Evolutionary conservation across 2,113 vertebrate genomes (phyloP), one percentile per base, ranked within the genome.

Genomic region (Phylloscopus whistleri): DNA sequence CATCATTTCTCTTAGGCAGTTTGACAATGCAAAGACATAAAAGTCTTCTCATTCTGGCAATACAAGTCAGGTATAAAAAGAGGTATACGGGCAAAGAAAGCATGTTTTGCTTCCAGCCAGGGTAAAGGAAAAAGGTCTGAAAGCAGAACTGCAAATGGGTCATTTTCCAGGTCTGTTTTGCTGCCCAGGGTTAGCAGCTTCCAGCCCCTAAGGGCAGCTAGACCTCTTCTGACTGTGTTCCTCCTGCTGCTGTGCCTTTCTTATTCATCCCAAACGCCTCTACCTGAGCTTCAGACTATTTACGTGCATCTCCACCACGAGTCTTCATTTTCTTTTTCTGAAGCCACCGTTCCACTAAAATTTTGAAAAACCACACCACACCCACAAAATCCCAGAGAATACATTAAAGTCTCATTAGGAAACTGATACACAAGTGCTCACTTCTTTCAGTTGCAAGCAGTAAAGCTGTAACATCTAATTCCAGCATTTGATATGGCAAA

Each of bases 161-260:
- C 20, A 18, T 46, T 63, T 74, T 84, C 39, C 39, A 78, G 18
- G 26, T 30, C 28, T 28, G 10, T 31, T 68, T 24, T 53, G n/a
- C 33, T 86, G 59, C 20, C 27, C 33, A 52, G 30, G 33, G 24
- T 41, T 51, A 48, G 55, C n/a, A 59, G 51, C 16, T 77, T 86
- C 43, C 10, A 33, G 27, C 6, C 15, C 7, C 11, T 10, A 7
- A 69, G 19, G 64, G 18, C 23, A 92, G 63, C 13, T 44, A 86
- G 46, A 76, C 43, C 21, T 49, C n/a, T 13, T 53, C 44, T 3
- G 2, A 23, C 46, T 82, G 22, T 60, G 6, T 39, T 68, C 27
- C 58, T 59, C 23, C 28, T 49, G 8, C 23, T 2, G 1, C n/a
- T 53, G 19, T 1, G 2, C 14, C 1, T 0, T 9, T 41, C 55